A percentile compares a stretch with the other conserved stretches of the same genome.
phyloP scores from a whole-genome alignment of 2,113 vertebrate species.

The Nannospalax galili region DNA sequence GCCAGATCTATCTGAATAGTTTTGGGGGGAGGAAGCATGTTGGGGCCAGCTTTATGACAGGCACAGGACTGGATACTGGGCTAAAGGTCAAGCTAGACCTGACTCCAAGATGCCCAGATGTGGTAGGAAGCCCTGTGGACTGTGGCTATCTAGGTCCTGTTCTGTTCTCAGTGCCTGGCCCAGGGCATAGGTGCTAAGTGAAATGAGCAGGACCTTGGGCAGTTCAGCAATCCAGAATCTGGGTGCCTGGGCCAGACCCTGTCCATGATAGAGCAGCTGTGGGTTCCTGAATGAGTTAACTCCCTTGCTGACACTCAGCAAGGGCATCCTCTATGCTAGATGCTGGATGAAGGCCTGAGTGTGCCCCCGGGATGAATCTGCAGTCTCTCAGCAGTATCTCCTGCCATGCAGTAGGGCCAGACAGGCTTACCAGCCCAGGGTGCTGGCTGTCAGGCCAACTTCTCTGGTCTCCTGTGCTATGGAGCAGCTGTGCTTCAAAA shows the following conservation, averaged over 20 bases:
- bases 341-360: neutral
- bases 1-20: neutral
- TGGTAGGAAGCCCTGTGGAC: neutral
- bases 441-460: neutral
- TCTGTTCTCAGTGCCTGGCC: neutral
- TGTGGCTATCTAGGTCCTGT: neutral
- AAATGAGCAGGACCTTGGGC: neutral
- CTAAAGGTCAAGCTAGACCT: too few species aligned
- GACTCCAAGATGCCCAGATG: neutral
- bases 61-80: accelerated
- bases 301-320: neutral
- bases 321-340: neutral
- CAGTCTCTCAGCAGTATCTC: neutral
- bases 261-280: neutral
- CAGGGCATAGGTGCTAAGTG: neutral
- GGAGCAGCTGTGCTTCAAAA: neutral
- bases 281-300: neutral
- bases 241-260: accelerated
- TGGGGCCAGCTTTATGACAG: neutral
- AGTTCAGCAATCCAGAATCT: neutral
- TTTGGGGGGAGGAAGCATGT: neutral
- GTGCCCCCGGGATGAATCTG: neutral
- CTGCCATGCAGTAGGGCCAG: neutral
- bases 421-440: neutral
- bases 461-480: neutral